Base-by-base conservation (phyloP, 2,888 invertebrate genomes). In the Sisyra nigra region DNA sequence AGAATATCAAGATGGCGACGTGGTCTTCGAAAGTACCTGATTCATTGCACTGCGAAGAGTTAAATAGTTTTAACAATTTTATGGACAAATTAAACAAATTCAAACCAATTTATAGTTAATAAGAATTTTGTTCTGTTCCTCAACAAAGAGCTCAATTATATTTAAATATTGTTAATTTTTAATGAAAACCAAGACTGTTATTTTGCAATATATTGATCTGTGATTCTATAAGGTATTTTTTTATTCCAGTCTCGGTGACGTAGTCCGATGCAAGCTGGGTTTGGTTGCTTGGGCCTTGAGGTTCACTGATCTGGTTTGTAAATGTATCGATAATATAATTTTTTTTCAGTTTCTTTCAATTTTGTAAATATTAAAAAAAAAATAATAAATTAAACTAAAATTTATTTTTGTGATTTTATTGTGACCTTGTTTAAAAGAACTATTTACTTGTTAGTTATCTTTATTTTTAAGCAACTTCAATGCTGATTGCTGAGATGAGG, bases 381-480 rank as follows among this genome's bases (percentile, higher is more conserved):
- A 35, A 14, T 13, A 14, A 14, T 13, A 6, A 11, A 33, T 6
- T 35, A 13, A 35, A 13, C 13, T 15, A 35, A 35, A 15, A 35
- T 35, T 35, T 35, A 8, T n/a, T 35, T 35, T 34, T 34, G 15
- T 7, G 6, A 14, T 34, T 14, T 35, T n/a, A 13, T 35, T 15
- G 11, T 34, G 14, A 35, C 35, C 35, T 35, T 9, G 14, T 35
- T 32, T 35, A 15, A 13, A 15, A 15, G 17, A 35, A 15, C 7
- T n/a, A 35, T 35, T 35, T 35, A 35, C 35, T 35, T 35, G 35
- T 13, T 35, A 35, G 35, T 35, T 35, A 15, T 13, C 17, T 35
- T 35, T 15, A 15, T 35, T 35, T 35, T 35, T 35, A 35, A 35
- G 35, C 17, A 7, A 5, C 24, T 24, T 24, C 24, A 24, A 24